phyloP scores from a whole-genome alignment of 2,797 vertebrate species.

The Schizopygopsis pylzovi region DNA sequence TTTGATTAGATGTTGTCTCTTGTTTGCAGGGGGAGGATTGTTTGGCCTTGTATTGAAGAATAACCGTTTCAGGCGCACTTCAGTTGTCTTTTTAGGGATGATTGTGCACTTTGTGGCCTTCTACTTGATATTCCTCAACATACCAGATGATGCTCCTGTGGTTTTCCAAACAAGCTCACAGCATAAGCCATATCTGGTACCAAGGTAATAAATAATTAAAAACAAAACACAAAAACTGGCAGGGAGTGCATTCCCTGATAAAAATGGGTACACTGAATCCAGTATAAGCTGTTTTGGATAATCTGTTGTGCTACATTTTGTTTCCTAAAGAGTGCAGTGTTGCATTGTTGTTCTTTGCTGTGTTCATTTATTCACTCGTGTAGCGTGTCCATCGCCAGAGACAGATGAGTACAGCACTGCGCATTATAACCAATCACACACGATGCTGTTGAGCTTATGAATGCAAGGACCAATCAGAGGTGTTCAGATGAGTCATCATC shows the following conservation, averaged over 20 bases:
- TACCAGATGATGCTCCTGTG: slow-evolving; percentile 79
- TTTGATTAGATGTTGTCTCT: neutral
- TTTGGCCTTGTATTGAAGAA: slow-evolving; percentile 82
- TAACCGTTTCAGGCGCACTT: slow-evolving; percentile 81
- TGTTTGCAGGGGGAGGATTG: slow-evolving; percentile 77
- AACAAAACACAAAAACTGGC: neutral
- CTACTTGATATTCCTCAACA: slow-evolving; percentile 84
- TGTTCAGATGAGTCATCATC: too few relatives aligned
- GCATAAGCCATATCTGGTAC: slow-evolving; percentile 73
- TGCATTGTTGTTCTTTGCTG: neutral
- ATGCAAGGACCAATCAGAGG: too few relatives aligned
- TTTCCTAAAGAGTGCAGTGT: neutral
- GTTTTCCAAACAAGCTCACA: slow-evolving; percentile 70
- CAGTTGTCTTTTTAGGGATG: slow-evolving; percentile 84
- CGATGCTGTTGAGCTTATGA: too few relatives aligned
- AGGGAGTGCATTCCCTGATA: neutral
- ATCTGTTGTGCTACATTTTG: neutral
- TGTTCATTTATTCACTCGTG: slow-evolving; percentile 28
- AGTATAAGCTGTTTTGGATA: neutral
- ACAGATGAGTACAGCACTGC: too few relatives aligned
- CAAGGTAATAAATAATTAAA: slow-evolving; percentile 69
- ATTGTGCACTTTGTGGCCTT: slow-evolving; percentile 84
- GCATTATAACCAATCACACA: too few relatives aligned
- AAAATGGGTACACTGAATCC: neutral
- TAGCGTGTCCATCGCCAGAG: slow-evolving; percentile 76